phyloP scores from a whole-genome alignment of 2,113 vertebrate species.

The Phrynosoma blainvillii region DNA sequence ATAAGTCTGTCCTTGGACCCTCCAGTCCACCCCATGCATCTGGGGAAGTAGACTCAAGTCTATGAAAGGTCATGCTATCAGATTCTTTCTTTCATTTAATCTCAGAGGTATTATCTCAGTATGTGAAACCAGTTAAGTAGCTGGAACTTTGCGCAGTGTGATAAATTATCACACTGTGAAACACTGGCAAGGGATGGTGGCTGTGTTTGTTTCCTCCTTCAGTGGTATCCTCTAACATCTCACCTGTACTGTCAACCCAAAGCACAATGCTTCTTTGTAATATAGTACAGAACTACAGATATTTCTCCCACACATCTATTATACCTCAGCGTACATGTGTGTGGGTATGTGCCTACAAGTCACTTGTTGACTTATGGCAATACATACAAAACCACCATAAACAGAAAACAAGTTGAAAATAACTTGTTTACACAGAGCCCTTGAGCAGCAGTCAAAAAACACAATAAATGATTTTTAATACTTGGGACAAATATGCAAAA shows the following conservation, averaged over 20 bases:
- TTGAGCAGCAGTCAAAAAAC: constrained; percentile 15
- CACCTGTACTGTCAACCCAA: not conserved
- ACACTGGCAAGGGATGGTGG: not conserved
- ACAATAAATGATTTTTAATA: constrained; percentile 39
- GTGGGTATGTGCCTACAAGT: no score
- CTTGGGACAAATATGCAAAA: constrained; percentile 21
- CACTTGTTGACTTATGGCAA: no score
- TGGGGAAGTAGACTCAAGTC: no score
- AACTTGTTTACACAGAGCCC: constrained; percentile 51
- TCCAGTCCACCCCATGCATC: no score
- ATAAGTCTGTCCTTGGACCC: no score
- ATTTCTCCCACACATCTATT: constrained; percentile 14
- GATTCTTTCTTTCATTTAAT: no score
- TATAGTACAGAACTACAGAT: not conserved
- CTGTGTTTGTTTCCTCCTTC: rapidly evolving
- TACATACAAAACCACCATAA: constrained; percentile 5
- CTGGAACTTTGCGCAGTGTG: not conserved
- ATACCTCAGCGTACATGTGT: constrained; percentile 38
- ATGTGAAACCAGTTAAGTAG: no score
- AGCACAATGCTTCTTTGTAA: constrained; percentile 45
- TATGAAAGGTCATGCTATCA: no score
- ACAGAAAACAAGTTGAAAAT: constrained; percentile 54
- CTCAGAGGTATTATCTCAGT: no score
- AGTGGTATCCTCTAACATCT: constrained; percentile 41
- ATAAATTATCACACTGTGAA: not conserved